Evolutionary conservation across 2,113 vertebrate species (phyloP), one percentile per base, ranked within the genome.

Genomic region (Mandrillus leucophaeus): DNA sequence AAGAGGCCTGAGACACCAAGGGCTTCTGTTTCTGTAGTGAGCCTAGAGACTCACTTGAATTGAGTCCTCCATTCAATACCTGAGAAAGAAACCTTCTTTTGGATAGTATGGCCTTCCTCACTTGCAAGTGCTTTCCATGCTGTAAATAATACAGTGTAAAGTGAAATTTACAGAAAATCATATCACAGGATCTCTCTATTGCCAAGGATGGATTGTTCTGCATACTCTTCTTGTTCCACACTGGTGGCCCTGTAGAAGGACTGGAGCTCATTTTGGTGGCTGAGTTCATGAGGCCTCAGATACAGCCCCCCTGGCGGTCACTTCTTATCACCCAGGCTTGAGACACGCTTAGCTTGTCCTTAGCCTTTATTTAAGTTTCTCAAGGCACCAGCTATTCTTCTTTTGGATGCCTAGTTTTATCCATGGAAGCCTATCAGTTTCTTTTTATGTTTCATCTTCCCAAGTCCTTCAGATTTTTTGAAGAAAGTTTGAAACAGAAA

Each of bases 241-340:
- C 11, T 4, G 2, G 18, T 48, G 70, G 20, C 38, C 10, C 20
- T 61, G 16, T n/a, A 80, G 30, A 16, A 20, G n/a, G 25, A 17
- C 1, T 16, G 22, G 43, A 61, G 40, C 12, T 50, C 17, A 5
- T 81, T 27, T 72, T 81, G 32, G 57, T 90, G 45, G 23, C 27
- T 5, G 11, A 14, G 11, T 30, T 35, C 17, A 0, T 9, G 45
- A n/a, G 11, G 3, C 32, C 35, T 22, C 18, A 13, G 27, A 27
- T 14, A 30, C 14, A 43, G 1, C 3, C 30, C 27, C 48, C 48
- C 7, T 85, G 13, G 40, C 88, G 2, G 13, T 22, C 12, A 3
- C 22, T 45, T 14, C 0, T 6, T 2, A 1, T 8, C 11, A 43
- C 8, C 66, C 0, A 2, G 38, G 27, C 35, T 52, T 30, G 38